Percentiles rank a stretch among this genome's conserved stretches.
Conservation (phyloP, 1,140 invertebrate genomes). For the Zeugodacus cucurbitae region DNA sequence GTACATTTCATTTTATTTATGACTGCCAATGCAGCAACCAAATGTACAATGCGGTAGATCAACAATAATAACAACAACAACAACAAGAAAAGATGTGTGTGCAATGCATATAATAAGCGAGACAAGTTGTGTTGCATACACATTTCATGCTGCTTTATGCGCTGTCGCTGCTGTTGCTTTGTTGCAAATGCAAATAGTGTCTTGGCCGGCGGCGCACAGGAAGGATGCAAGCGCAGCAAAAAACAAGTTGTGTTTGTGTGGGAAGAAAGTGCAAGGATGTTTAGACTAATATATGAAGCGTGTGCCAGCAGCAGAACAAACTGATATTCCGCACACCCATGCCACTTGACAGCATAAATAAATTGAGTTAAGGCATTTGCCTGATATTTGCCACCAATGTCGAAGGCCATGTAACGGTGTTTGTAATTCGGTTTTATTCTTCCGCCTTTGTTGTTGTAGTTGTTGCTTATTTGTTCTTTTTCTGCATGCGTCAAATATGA, state of each 20-base stretch:
- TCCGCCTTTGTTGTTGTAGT: neutral
- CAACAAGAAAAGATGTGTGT: neutral
- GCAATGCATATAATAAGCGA: neutral
- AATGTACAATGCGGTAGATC: conserved; percentile 8
- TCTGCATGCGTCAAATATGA: neutral
- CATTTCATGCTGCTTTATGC: neutral
- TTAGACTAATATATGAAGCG: neutral
- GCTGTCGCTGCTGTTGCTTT: neutral
- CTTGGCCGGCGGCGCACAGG: neutral
- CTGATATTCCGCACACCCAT: neutral
- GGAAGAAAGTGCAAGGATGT: conserved; percentile 18
- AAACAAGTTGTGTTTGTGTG: no score
- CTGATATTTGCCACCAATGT: neutral
- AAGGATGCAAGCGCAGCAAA: neutral
- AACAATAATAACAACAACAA: neutral
- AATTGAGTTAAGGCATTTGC: neutral
- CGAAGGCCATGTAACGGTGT: neutral
- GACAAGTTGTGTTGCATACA: neutral
- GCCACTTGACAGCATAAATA: neutral
- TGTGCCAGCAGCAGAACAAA: neutral
- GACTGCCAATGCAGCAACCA: conserved; percentile 27
- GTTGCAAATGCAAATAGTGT: neutral
- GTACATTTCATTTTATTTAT: conserved; percentile 37
- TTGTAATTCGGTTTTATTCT: neutral
- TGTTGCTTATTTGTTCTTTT: neutral